These are phyloP conservation scores for Drosophila yakuba DNA, from an alignment of 1,140 invertebrate species.

Conservation along the genomic window DNA sequence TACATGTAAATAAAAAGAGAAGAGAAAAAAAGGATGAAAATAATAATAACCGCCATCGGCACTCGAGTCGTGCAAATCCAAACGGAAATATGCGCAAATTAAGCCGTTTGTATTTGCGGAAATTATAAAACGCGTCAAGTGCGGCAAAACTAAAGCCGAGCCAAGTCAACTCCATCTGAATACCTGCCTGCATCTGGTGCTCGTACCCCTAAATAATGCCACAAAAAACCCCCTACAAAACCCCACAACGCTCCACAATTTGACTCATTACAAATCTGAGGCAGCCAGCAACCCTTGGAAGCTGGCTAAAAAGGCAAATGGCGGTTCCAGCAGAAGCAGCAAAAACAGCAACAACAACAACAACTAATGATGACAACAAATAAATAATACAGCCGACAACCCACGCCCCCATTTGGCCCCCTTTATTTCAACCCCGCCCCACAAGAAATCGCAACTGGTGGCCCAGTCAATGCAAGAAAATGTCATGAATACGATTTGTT, in stretches of 20 bases:
- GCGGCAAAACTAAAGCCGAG: conserved; percentile 57
- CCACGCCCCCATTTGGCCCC: conserved; percentile 4
- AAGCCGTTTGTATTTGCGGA: conserved; percentile 81
- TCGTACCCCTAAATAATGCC: background rate
- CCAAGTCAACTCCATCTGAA: conserved; percentile 45
- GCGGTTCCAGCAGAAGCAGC: conserved; percentile 16
- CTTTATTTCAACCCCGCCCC: background rate
- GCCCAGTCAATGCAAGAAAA: conserved; percentile 76
- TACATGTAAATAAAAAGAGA: background rate
- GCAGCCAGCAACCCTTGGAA: conserved; percentile 42
- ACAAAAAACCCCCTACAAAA: background rate
- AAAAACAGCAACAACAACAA: background rate
- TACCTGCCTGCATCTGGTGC: conserved; percentile 1
- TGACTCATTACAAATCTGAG: conserved; percentile 49
- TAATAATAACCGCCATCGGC: conserved; percentile 23
- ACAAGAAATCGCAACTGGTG: conserved; percentile 45
- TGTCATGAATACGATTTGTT: conserved; percentile 79
- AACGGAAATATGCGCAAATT: conserved; percentile 83
- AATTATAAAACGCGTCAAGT: conserved; percentile 82
- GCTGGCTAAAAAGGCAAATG: conserved; percentile 67
- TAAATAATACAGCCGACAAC: conserved; percentile 56
- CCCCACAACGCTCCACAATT: background rate
- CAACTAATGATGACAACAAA: conserved; percentile 36
- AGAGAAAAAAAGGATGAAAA: background rate
- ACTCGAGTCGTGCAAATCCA: conserved; percentile 80